Conservation (phyloP, 2,888 invertebrate species). For the Noctuana brunneofusca region DNA sequence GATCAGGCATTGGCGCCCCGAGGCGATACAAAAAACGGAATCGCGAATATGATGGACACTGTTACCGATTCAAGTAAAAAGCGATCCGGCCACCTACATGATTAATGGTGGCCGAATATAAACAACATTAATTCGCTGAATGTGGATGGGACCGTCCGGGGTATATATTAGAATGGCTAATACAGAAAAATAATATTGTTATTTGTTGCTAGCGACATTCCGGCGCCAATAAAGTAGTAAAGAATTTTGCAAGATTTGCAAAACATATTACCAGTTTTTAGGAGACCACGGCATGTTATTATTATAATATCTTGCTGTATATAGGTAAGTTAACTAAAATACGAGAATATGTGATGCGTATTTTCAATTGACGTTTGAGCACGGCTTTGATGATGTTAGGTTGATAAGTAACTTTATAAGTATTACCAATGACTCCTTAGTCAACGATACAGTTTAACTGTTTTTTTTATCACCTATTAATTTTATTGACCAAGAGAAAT, state of each 20-base stretch:
- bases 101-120: slow-evolving; percentile 53
- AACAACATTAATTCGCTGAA: slow-evolving; percentile 47
- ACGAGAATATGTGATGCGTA: too few species aligned
- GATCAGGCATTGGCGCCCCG: slow-evolving; percentile 52
- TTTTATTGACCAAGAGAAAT: not conserved
- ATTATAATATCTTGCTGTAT: not conserved
- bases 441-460: not conserved
- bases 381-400: too few species aligned
- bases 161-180: slow-evolving; percentile 51
- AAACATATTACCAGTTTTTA: not conserved
- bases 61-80: slow-evolving; percentile 51
- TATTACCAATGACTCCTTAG: not conserved
- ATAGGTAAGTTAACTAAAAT: too few species aligned
- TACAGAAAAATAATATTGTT: slow-evolving; percentile 42
- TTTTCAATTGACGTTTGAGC: not conserved
- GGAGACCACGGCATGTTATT: not conserved
- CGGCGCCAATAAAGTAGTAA: slow-evolving; percentile 41
- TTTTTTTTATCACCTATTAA: not conserved
- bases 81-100: slow-evolving; percentile 45
- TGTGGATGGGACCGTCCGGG: slow-evolving; percentile 43
- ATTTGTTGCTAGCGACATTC: slow-evolving; percentile 42
- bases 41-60: slow-evolving; percentile 41
- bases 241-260: slow-evolving; percentile 29
- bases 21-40: slow-evolving; percentile 41
- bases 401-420: too few species aligned